Percentiles rank a stretch among this genome's conserved stretches.
These are phyloP conservation scores for Apus apus DNA, from an alignment of 2,113 vertebrate species.

Conservation along the genomic window DNA sequence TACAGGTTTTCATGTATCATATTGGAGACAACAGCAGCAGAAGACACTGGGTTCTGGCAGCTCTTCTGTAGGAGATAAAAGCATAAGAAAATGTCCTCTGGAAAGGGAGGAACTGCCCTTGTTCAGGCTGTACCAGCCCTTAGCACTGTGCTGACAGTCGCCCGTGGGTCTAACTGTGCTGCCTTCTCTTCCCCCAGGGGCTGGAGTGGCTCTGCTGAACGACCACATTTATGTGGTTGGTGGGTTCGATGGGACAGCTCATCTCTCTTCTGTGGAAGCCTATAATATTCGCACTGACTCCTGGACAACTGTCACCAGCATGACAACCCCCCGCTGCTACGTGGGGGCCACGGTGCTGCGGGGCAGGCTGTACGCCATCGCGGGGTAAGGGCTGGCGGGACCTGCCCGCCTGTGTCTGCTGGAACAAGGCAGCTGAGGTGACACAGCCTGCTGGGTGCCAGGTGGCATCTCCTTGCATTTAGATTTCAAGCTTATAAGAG, in stretches of 20 bases:
- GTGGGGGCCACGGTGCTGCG: slow-evolving; percentile 95
- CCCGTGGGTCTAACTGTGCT: background rate
- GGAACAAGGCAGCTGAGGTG: fast-evolving
- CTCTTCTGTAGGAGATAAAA: background rate
- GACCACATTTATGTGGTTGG: slow-evolving; percentile 98
- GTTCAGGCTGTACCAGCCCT: background rate
- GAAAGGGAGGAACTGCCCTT: background rate
- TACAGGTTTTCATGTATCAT: fast-evolving
- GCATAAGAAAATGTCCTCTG: background rate
- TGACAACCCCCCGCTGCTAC: slow-evolving; percentile 97
- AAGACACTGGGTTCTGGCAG: background rate
- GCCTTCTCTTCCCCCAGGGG: slow-evolving; percentile 74
- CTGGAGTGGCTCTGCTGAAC: slow-evolving; percentile 94
- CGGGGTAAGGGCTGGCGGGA: slow-evolving; percentile 82
- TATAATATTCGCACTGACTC: slow-evolving; percentile 98
- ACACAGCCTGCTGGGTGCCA: background rate
- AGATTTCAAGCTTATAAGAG: fast-evolving
- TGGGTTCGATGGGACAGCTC: slow-evolving; percentile 94
- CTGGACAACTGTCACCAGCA: slow-evolving; percentile 94
- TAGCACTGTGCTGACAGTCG: fast-evolving
- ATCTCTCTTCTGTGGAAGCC: slow-evolving; percentile 95
- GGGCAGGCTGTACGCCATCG: slow-evolving; percentile 94
- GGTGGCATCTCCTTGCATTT: background rate
- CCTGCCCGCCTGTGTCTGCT: background rate
- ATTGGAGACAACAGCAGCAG: background rate